Base-by-base conservation (phyloP, 2,888 invertebrate species). In the Himalopsyche tibetana region DNA sequence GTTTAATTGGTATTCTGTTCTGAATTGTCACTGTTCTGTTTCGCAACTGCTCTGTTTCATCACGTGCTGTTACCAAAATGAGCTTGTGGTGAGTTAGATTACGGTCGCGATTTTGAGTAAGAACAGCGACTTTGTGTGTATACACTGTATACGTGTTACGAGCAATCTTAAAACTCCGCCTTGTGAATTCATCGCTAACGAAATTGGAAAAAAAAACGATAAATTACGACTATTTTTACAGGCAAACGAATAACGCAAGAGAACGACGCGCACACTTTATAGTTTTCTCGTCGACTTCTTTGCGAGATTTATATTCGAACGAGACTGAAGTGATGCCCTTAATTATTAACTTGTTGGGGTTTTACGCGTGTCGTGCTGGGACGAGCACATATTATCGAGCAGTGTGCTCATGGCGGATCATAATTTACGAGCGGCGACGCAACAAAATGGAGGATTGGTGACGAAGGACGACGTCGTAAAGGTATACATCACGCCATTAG, bases 291-390 rank as follows among this genome's bases (percentile, higher is more conserved):
- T 69, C 12, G 69, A 12, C 69, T 28, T 69, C 74, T 74, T 36
- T 15, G 69, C 69, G 36, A 74, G 74, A 74, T 74, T 74, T 74
- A 74, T 74, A 38, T 36, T 36, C 74, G 74, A 74, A 74, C 74
- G 74, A 74, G 74, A 15, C 74, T 36, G 74, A 74, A 74, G 74
- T 74, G 74, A 38, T 36, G 12, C 11, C 28, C 74, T 74, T 74
- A 74, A 74, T 74, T 74, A 74, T 74, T 74, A 74, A 74, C 74
- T 74, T 74, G 36, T 74, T 74, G 5, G 74, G 74, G 74, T 74
- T 74, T 74, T 74, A 74, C 74, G 74, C 36, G 74, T 74, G 74
- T 15, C 36, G 36, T 36, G 74, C 15, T 51, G 51, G 51, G 51
- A 51, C 51, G 74, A 36, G 74, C 36, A 36, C 36, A 74, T 74